Percentiles rank a stretch among this genome's conserved stretches.
phyloP scores from a whole-genome alignment of 2,797 vertebrate genomes.

The Pteronotus mesoamericanus region DNA sequence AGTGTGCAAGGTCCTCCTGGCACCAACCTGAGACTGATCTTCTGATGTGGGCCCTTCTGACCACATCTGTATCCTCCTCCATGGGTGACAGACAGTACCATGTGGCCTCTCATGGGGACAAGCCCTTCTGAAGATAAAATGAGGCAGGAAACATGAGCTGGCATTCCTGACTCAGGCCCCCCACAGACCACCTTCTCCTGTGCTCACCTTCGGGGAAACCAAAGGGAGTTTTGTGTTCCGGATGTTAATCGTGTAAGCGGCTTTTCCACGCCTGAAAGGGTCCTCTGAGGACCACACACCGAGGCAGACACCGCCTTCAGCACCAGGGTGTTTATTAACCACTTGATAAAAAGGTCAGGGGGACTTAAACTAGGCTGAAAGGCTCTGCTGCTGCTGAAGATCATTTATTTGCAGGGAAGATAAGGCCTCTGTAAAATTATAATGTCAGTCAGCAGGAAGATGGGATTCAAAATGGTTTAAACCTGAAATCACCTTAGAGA shows the following conservation, averaged over 20 bases:
- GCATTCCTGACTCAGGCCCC: neutral
- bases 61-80: fast-evolving
- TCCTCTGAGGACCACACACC: fast-evolving
- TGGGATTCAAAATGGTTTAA: neutral
- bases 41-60: neutral
- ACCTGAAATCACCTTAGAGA: neutral
- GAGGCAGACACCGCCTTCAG: no score
- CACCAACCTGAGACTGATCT: neutral
- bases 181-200: neutral
- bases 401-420: neutral
- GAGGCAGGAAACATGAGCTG: fast-evolving
- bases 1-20: fast-evolving
- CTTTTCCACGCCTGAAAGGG: neutral
- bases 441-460: neutral
- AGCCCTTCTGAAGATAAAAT: neutral
- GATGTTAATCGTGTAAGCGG: fast-evolving
- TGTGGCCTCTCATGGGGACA: neutral
- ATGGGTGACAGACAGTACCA: neutral
- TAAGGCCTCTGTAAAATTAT: neutral
- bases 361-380: neutral
- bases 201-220: neutral
- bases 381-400: neutral
- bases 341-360: neutral
- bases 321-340: neutral
- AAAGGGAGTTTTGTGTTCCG: fast-evolving